Evolutionary conservation across 2,797 vertebrate species (phyloP).

Genomic region (Muscicapa comitata): DNA sequence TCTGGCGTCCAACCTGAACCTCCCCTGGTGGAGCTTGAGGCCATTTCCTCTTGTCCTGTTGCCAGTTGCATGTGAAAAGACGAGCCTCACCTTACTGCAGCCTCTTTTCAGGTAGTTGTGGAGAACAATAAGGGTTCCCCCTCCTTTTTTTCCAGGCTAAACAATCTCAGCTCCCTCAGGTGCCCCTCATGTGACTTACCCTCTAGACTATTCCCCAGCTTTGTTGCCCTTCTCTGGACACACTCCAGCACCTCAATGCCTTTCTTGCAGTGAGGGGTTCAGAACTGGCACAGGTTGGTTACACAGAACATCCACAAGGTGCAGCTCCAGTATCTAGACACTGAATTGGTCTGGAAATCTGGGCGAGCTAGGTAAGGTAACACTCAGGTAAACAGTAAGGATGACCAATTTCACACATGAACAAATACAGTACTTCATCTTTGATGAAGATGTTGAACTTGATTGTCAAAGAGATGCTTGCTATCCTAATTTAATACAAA

Average conservation of each 20-base stretch:
- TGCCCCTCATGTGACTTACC: background rate
- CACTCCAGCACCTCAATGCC: background rate
- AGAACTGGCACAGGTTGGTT: background rate
- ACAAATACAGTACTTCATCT: background rate
- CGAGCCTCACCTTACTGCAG: background rate
- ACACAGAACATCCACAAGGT: background rate
- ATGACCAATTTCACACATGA: background rate
- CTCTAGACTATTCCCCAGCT: background rate
- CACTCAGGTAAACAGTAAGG: background rate
- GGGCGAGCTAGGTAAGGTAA: background rate
- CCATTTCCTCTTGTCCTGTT: background rate
- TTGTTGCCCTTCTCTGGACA: background rate
- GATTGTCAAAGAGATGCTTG: background rate
- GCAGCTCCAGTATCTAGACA: background rate
- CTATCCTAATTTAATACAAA: background rate
- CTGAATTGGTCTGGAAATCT: background rate
- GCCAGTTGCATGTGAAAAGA: background rate
- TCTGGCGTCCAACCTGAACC: background rate
- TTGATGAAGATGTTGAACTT: background rate
- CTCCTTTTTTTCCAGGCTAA: background rate
- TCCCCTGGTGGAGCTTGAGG: background rate
- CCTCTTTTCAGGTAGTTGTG: background rate
- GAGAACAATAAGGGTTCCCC: background rate
- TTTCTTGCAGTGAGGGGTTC: background rate
- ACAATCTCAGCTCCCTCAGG: background rate